A percentile compares a stretch with the other conserved stretches of the same genome.
phyloP scores from a whole-genome alignment of 2,113 vertebrate species.

The Manacus vitellinus region DNA sequence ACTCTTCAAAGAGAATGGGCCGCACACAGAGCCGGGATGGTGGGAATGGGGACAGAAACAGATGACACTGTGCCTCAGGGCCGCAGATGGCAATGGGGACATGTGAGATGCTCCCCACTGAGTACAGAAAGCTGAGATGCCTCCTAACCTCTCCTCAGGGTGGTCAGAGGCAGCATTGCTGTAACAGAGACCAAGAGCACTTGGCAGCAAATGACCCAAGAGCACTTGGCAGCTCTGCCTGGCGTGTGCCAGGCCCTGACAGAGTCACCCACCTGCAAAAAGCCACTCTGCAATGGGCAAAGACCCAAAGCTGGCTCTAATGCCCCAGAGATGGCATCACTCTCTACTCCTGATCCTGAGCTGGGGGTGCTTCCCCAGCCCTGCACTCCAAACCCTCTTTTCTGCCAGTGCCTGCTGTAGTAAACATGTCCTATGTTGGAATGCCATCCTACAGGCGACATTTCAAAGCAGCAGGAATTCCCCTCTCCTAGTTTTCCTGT shows the following conservation, averaged over 20 bases:
- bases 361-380: background rate
- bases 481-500: background rate
- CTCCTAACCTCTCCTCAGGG: background rate
- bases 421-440: background rate
- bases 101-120: fast-evolving
- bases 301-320: fast-evolving
- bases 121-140: background rate
- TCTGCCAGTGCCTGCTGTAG: background rate
- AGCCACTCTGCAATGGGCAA: fast-evolving
- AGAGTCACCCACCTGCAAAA: background rate
- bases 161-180: fast-evolving
- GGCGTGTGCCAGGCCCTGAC: fast-evolving
- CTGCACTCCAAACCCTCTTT: background rate
- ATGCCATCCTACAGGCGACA: fast-evolving
- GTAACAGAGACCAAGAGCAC: background rate
- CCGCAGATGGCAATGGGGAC: background rate
- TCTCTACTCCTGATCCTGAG: background rate
- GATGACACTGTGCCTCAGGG: background rate
- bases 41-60: background rate
- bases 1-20: constrained; percentile 13
- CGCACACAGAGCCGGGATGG: background rate
- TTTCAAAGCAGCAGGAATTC: background rate
- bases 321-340: background rate
- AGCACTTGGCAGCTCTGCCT: background rate
- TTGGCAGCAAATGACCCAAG: background rate